phyloP scores from a whole-genome alignment of 2,113 vertebrate genomes.

The Gadus macrocephalus region DNA sequence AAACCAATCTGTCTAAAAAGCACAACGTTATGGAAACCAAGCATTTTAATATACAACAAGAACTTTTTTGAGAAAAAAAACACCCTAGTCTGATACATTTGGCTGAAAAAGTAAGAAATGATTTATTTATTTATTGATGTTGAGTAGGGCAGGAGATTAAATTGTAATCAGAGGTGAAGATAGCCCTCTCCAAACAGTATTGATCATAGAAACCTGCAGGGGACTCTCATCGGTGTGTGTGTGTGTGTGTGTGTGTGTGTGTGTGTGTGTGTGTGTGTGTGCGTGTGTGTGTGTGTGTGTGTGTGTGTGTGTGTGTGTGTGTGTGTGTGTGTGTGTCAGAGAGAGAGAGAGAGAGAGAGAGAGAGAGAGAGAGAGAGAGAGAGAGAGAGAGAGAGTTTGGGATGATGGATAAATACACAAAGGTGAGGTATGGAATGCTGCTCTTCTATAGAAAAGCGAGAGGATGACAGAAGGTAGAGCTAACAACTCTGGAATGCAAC shows the following conservation, averaged over 20 bases:
- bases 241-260: not conserved
- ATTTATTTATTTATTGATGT: not conserved
- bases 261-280: not conserved
- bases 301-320: not conserved
- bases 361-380: too few relatives aligned
- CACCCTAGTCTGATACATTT: too few relatives aligned
- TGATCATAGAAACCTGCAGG: not conserved
- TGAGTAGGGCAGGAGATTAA: not conserved
- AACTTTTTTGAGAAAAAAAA: too few relatives aligned
- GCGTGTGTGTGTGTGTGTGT: not conserved
- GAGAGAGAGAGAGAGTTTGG: not conserved
- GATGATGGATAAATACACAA: not conserved
- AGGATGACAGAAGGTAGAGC: too few relatives aligned
- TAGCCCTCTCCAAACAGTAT: not conserved
- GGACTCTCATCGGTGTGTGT: not conserved
- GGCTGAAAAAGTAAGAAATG: too few relatives aligned
- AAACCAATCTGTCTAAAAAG: too few relatives aligned
- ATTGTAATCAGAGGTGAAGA: constrained; percentile 1
- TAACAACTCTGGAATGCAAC: too few relatives aligned
- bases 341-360: not conserved
- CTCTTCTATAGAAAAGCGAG: not conserved
- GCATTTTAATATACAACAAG: too few relatives aligned
- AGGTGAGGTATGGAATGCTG: not conserved
- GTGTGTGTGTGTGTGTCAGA: not conserved
- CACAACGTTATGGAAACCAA: too few relatives aligned